Conservation (phyloP, 2,797 vertebrate species). For the Cephalopachus bancanus region DNA sequence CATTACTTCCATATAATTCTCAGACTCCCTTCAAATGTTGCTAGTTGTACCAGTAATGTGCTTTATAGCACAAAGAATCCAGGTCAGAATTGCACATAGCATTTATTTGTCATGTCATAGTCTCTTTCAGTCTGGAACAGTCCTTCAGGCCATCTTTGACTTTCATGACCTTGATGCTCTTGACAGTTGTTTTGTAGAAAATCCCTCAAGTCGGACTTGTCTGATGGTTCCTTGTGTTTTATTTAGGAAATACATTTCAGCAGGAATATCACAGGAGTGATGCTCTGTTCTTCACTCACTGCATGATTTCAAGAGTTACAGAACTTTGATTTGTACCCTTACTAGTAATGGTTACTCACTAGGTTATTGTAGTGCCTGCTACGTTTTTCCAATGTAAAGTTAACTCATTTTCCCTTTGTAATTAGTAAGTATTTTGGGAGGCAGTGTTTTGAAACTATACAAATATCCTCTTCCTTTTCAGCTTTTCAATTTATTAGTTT, state of each 20-base stretch:
- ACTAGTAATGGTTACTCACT: not conserved
- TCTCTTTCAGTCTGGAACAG: not conserved
- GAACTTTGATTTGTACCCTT: not conserved
- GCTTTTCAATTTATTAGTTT: slow-evolving; percentile 17
- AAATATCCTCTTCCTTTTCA: slow-evolving; percentile 3
- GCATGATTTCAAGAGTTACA: not conserved
- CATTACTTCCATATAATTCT: not conserved
- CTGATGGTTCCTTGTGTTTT: slow-evolving; percentile 22
- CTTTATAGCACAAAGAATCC: slow-evolving; percentile 23
- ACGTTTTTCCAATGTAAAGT: slow-evolving; percentile 5
- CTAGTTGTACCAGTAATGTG: not conserved
- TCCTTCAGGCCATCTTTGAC: not conserved
- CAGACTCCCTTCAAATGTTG: not conserved
- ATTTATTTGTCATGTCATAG: slow-evolving; percentile 10
- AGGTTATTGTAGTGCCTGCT: not conserved
- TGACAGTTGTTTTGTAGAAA: slow-evolving; percentile 35
- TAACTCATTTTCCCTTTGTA: slow-evolving; percentile 29
- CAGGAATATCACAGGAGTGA: not conserved
- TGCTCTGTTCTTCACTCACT: not conserved
- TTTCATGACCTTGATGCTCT: not conserved
- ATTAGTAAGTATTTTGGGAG: slow-evolving; percentile 20
- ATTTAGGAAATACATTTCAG: not conserved
- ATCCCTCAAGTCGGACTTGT: not conserved
- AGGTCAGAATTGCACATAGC: not conserved
- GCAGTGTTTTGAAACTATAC: not conserved